phyloP scores from a whole-genome alignment of 2,113 vertebrate genomes.

The Struthio camelus region DNA sequence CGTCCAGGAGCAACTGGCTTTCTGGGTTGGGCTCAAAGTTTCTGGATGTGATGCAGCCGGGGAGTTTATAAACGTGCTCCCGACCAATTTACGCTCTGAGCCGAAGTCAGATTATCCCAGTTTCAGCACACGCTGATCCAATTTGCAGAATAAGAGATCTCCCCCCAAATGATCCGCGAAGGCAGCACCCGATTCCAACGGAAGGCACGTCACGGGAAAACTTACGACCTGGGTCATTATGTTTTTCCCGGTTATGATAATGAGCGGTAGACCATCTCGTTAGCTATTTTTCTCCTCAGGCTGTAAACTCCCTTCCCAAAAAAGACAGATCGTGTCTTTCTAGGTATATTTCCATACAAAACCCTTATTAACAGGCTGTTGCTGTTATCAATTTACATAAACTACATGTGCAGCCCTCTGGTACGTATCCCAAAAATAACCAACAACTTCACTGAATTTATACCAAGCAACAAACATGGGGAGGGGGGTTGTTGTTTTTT shows the following conservation, averaged over 20 bases:
- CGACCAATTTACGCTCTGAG: constrained; percentile 61
- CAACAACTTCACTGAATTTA: constrained; percentile 76
- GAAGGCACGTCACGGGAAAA: constrained; percentile 19
- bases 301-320: constrained; percentile 58
- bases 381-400: constrained; percentile 76
- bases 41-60: constrained; percentile 7
- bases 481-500: constrained; percentile 67
- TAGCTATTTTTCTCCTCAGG: constrained; percentile 43
- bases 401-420: constrained; percentile 74
- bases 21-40: neutral
- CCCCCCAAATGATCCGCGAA: constrained; percentile 55
- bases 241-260: constrained; percentile 60
- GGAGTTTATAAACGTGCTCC: constrained; percentile 36
- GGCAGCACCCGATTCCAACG: constrained; percentile 43
- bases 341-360: constrained; percentile 73
- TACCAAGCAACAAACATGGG: constrained; percentile 70
- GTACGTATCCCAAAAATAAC: constrained; percentile 74
- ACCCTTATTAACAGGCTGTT: constrained; percentile 74
- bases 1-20: neutral
- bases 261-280: constrained; percentile 46
- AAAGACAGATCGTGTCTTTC: constrained; percentile 63
- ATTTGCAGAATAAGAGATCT: constrained; percentile 60
- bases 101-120: constrained; percentile 59
- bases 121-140: constrained; percentile 53
- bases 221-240: constrained; percentile 48